A percentile compares a stretch with the other conserved stretches of the same genome.
phyloP scores from a whole-genome alignment of 2,888 invertebrate genomes.

The Epinotia demarniana region DNA sequence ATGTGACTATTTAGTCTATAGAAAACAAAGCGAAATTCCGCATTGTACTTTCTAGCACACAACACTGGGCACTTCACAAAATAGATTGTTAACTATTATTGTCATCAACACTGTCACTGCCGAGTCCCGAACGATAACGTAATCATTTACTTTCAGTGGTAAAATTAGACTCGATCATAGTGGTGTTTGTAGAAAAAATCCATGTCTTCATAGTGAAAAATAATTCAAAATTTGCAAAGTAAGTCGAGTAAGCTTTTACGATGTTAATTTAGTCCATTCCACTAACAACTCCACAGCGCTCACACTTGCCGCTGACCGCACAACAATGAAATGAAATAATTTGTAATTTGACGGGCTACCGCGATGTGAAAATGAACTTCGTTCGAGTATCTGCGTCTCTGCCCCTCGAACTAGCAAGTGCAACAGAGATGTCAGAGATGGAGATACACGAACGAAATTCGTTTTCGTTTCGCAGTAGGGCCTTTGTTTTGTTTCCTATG shows the following conservation, averaged over 20 bases:
- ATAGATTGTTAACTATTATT: slow-evolving; percentile 34
- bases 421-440: no score
- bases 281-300: background rate
- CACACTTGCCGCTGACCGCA: background rate
- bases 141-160: slow-evolving; percentile 7
- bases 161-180: background rate
- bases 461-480: no score
- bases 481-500: background rate
- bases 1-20: background rate
- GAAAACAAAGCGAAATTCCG: slow-evolving; percentile 2
- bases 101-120: slow-evolving; percentile 26
- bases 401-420: no score
- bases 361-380: no score
- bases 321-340: slow-evolving; percentile 6
- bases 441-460: no score
- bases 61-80: slow-evolving; percentile 15
- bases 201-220: background rate
- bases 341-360: no score
- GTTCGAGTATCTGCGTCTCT: no score
- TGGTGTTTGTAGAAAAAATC: background rate
- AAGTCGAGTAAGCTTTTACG: background rate
- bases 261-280: background rate
- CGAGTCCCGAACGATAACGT: slow-evolving; percentile 23
- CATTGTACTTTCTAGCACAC: slow-evolving; percentile 2
- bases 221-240: background rate